These are phyloP conservation scores for Trachelus iudaicus DNA, from an alignment of 2,888 invertebrate genomes.

Conservation along the genomic window DNA sequence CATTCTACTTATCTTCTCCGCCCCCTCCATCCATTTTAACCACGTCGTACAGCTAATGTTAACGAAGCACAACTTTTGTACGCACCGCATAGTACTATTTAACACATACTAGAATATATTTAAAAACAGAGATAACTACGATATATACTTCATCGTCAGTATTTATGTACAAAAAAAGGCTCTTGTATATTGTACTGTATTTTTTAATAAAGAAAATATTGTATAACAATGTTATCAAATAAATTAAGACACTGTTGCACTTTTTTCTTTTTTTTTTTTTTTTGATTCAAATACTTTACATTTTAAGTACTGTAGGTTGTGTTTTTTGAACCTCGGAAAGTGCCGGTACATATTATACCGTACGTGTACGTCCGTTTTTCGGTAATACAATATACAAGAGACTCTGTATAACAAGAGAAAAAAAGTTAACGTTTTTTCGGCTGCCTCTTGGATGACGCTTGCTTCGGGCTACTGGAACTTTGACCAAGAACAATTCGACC, in stretches of 20 bases:
- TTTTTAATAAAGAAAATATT: conserved; percentile 43
- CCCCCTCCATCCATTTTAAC: conserved; percentile 33
- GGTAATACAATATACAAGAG: not conserved
- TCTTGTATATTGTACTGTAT: conserved; percentile 44
- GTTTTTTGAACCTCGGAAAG: too few relatives aligned
- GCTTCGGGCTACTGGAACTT: conserved; percentile 39
- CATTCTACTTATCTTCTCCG: too few relatives aligned
- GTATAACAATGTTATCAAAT: conserved; percentile 46
- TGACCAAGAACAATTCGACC: conserved; percentile 73
- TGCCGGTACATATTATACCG: not conserved
- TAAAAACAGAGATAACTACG: not conserved
- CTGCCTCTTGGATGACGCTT: conserved; percentile 9
- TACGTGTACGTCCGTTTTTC: not conserved
- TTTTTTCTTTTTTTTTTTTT: not conserved
- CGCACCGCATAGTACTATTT: conserved; percentile 22
- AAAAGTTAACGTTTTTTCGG: conserved; percentile 15
- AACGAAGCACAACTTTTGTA: conserved; percentile 41
- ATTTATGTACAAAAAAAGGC: conserved; percentile 53
- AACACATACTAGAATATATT: conserved; percentile 7
- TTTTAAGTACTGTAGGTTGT: not conserved
- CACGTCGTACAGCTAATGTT: conserved; percentile 18
- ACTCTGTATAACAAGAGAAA: too few relatives aligned
- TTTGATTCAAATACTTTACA: not conserved
- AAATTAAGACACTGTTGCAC: conserved; percentile 17
- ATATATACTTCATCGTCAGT: conserved; percentile 29